Conservation (phyloP, 2,113 vertebrate species). For the Eubucco bourcierii region DNA sequence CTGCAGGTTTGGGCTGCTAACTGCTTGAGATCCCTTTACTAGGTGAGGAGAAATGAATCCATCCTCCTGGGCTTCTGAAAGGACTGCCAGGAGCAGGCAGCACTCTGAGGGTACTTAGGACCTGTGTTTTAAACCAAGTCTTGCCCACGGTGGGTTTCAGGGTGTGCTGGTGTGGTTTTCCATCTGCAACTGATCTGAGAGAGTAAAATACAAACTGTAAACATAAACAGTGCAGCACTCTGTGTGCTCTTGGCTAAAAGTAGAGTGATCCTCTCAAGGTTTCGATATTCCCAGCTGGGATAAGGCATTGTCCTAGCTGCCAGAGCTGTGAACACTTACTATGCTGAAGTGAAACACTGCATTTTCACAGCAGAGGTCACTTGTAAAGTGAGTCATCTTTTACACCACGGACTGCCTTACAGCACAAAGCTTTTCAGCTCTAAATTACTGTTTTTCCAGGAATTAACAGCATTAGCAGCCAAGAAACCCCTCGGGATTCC, state of each 20-base stretch:
- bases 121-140: background rate
- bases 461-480: background rate
- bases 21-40: background rate
- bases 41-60: background rate
- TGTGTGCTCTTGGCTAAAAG: background rate
- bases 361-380: background rate
- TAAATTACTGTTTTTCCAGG: background rate
- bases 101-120: background rate
- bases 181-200: background rate
- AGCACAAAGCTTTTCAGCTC: background rate
- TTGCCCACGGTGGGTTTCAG: background rate
- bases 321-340: background rate
- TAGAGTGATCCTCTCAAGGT: background rate
- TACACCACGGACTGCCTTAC: background rate
- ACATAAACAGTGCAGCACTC: background rate
- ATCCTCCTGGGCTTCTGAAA: background rate
- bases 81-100: background rate
- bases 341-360: background rate
- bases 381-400: background rate
- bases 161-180: background rate
- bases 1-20: background rate
- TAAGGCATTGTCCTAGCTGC: background rate
- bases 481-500: slow-evolving; percentile 27
- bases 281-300: background rate
- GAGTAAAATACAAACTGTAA: background rate